Percentiles rank a stretch among this genome's conserved stretches.
Evolutionary conservation across 2,113 vertebrate genomes (phyloP).

Genomic region (Macroglossus sobrinus): DNA sequence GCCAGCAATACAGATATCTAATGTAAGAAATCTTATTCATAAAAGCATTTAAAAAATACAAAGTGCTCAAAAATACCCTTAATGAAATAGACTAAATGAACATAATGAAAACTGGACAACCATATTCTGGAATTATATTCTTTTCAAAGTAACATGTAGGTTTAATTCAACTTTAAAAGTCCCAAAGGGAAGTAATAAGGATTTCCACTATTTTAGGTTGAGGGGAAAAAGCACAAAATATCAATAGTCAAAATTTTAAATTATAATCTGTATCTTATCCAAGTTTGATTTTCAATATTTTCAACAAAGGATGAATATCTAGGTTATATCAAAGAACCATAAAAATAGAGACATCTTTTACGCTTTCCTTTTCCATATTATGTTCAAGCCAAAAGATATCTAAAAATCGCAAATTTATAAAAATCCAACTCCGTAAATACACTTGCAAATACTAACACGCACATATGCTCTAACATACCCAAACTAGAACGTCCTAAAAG

Average conservation of each 20-base stretch:
- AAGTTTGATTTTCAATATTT: background rate
- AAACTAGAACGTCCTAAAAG: background rate
- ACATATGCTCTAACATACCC: background rate
- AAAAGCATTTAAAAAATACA: background rate
- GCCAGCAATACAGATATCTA: background rate
- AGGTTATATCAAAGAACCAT: background rate
- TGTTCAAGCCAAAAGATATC: background rate
- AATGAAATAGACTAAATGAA: background rate
- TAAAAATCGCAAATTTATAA: background rate
- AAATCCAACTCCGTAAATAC: background rate
- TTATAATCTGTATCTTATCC: background rate
- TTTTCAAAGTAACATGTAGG: background rate
- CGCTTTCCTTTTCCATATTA: background rate
- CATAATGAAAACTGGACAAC: background rate
- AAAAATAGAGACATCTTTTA: background rate
- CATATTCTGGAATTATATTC: background rate
- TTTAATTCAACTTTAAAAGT: background rate
- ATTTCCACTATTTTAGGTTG: background rate
- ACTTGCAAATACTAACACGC: background rate
- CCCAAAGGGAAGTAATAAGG: background rate
- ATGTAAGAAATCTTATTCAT: background rate
- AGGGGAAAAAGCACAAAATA: background rate
- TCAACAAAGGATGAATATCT: background rate
- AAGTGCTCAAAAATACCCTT: background rate
- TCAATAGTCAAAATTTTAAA: background rate